phyloP scores from a whole-genome alignment of 2,113 vertebrate genomes.

The Scatophagus argus region DNA sequence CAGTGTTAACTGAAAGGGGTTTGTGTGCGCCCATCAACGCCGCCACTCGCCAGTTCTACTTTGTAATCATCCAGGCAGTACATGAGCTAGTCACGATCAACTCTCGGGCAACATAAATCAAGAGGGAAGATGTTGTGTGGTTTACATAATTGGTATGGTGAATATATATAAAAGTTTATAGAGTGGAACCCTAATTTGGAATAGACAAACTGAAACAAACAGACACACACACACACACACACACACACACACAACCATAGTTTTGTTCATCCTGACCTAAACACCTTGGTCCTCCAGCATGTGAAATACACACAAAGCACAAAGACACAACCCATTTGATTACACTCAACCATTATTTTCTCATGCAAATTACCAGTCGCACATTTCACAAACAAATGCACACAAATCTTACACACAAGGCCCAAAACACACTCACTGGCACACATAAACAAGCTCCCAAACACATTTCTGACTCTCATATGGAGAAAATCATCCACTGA shows the following conservation, averaged over 20 bases:
- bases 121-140: constrained; percentile 55
- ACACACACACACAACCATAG: background rate
- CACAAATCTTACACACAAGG: constrained; percentile 18
- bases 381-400: constrained; percentile 48
- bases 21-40: constrained; percentile 41
- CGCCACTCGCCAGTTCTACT: constrained; percentile 47
- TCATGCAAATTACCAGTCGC: constrained; percentile 47
- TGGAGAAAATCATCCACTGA: constrained; percentile 62
- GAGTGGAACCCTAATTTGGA: constrained; percentile 61
- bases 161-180: constrained; percentile 73
- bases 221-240: constrained; percentile 24
- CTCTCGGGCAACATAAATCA: constrained; percentile 70
- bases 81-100: constrained; percentile 62
- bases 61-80: constrained; percentile 58
- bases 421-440: background rate
- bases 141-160: constrained; percentile 72
- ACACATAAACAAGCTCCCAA: background rate
- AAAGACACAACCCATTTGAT: constrained; percentile 40
- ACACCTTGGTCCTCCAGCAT: constrained; percentile 1
- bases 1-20: constrained; percentile 35
- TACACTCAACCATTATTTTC: constrained; percentile 55
- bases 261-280: constrained; percentile 23
- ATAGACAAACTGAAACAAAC: constrained; percentile 20
- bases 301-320: constrained; percentile 12
- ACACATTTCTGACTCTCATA: constrained; percentile 44